phyloP scores from a whole-genome alignment of 2,113 vertebrate genomes.

The Oreochromis tanganicae region DNA sequence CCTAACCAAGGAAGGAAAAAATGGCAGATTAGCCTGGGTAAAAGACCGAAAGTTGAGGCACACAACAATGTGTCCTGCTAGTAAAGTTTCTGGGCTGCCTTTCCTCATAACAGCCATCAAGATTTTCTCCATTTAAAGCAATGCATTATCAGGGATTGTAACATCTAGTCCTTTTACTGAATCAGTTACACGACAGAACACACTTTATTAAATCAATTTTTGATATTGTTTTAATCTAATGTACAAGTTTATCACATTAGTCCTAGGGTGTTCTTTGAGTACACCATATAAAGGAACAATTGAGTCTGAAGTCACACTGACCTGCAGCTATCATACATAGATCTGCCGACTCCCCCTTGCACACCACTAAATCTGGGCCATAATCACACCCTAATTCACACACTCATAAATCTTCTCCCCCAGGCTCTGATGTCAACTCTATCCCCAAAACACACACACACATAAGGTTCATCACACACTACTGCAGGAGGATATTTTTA shows the following conservation, averaged over 20 bases:
- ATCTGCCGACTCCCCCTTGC: constrained; percentile 13
- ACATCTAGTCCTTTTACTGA: rapidly evolving
- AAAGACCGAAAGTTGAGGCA: too few relatives aligned
- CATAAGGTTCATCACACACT: constrained; percentile 10
- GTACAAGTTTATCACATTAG: not conserved
- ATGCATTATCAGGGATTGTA: not conserved
- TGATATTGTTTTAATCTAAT: not conserved
- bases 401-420: constrained; percentile 45
- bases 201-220: not conserved
- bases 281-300: not conserved
- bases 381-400: constrained; percentile 54
- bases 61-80: too few relatives aligned
- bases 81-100: too few relatives aligned
- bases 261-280: not conserved
- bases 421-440: constrained; percentile 25
- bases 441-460: not conserved
- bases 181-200: not conserved
- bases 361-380: constrained; percentile 37
- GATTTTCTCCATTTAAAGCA: not conserved
- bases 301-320: not conserved
- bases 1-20: too few relatives aligned
- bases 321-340: not conserved
- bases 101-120: not conserved
- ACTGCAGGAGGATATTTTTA: constrained; percentile 39
- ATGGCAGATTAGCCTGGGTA: too few relatives aligned